Evolutionary conservation across 2,113 vertebrate species (phyloP), one percentile per base, ranked within the genome.

Genomic region (Cyrtonyx montezumae): DNA sequence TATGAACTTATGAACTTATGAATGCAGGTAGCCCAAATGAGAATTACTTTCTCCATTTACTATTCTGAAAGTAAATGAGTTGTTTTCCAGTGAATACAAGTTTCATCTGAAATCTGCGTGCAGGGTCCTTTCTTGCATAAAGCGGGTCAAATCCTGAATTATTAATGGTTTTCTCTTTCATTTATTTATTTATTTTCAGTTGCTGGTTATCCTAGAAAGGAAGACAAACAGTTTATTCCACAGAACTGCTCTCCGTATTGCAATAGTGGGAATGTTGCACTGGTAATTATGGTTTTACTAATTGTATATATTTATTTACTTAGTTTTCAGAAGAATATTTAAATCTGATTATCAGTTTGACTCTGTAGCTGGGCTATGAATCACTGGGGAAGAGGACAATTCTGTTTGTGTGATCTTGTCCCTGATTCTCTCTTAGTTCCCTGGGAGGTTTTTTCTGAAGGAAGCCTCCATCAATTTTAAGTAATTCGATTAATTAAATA

Each of bases 31-130:
- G 55, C 53, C 42, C 87, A 51, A 77, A 91, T 78, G 70, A 62
- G 91, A 94, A 84, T 90, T 28, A 79, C 65, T 71, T 93, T 90
- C 42, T 92, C 14, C 7, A 9, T 85, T 93, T 91, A 40, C 25
- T 89, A 40, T 70, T 91, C 80, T 91, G 63, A 82, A 94, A 91
- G 68, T 48, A 88, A 93, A 91, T 79, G 13, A 87, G 66, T 91
- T 92, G 66, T 86, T 82, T 92, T 95, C 79, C 73, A 55, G 22
- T 55, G 74, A 69, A 21, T 81, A 37, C 62, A 58, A 23, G 56
- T 76, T 79, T 95, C 40, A 76, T 87, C 59, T 53, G 75, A 74
- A 90, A 92, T 91, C 84, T 94, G 79, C 18, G 42, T 62, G 23
- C 65, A 73, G 37, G 26, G 6, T 21, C 21, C 28, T 75, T 86